A percentile compares a stretch with the other conserved stretches of the same genome.
These are phyloP conservation scores for Chaetodon auriga DNA, from an alignment of 2,113 vertebrate species.

Conservation along the genomic window DNA sequence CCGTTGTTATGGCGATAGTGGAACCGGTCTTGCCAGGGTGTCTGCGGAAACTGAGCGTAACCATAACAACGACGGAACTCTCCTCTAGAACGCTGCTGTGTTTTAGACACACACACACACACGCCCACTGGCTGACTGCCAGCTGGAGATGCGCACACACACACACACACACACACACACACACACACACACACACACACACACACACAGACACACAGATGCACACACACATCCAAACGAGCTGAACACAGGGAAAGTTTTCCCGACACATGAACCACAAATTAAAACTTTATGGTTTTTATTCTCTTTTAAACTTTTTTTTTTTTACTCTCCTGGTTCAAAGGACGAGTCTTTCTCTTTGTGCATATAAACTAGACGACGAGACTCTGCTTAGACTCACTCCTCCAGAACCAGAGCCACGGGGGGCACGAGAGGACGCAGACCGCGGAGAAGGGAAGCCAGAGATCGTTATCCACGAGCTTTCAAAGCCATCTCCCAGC, in stretches of 20 bases:
- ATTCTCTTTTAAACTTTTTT: conserved; percentile 12
- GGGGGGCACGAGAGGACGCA: neutral
- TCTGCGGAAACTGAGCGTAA: conserved; percentile 61
- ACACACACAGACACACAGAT: conserved; percentile 17
- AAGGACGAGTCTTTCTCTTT: neutral
- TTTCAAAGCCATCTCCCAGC: neutral
- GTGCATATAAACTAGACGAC: conserved; percentile 18
- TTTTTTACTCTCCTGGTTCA: neutral
- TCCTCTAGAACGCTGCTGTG: conserved; percentile 65
- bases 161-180: conserved; percentile 1
- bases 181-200: conserved; percentile 7
- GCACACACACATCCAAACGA: conserved; percentile 31
- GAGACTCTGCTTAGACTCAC: neutral
- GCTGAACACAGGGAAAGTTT: conserved; percentile 4
- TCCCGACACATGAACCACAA: conserved; percentile 19
- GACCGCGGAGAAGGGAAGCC: neutral
- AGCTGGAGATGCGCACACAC: neutral
- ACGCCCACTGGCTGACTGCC: no score
- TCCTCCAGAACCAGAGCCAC: neutral
- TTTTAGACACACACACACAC: conserved; percentile 24
- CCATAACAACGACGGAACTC: conserved; percentile 72
- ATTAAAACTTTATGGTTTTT: conserved; percentile 22
- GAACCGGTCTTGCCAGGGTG: conserved; percentile 58
- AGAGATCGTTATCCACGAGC: neutral
- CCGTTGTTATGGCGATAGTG: conserved; percentile 68